Base-by-base conservation (phyloP, 2,888 invertebrate genomes). In the Ferdinandea cuprea region DNA sequence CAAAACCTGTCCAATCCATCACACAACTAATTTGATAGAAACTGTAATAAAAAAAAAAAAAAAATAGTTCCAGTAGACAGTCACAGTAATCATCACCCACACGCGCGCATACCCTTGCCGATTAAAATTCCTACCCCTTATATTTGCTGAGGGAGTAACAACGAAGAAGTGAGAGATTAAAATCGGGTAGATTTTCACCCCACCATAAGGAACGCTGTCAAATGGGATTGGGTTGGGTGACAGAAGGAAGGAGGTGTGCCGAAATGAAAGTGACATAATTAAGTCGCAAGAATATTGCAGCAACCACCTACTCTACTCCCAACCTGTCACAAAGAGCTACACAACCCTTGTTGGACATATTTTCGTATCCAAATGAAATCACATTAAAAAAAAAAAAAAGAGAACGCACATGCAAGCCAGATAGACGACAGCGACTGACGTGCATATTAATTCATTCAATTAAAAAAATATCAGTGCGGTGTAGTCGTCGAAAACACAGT, bases 1-100 rank as follows among this genome's bases (percentile, higher is more conserved):
- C 74, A 59, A 80, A 80, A 71, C 65, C 71, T 81, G 58, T 81
- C 54, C 76, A 65, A 76, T 81, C 69, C 76, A 76, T 81, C 80
- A 74, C 30, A 13, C 52, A 17, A 65, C 80, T 81, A 81, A 81
- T 81, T 76, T 71, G 80, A 76, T 76, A 65, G 76, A 69, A 63
- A 74, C 61, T 73, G 46, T 66, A 66, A 78, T 66, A 79, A 79
- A 72, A 80, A 63, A 74, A 77, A 50, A 66, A 78, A 59, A 79
- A 79, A 72, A 80, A 63, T 80, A 77, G 58, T 59, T 30, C 17
- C 56, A 56, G 68, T 54, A 37, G 25, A 40, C 56, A 37, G 65
- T 37, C 63, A 32, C 37, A 48, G n/a, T n/a, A n/a, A 35, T 42
- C 30, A n/a, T 48, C 73, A 65, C 71, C 76, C 74, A 76, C 80